Conservation (phyloP, 2,113 vertebrate genomes). For the Nycticebus coucang region DNA sequence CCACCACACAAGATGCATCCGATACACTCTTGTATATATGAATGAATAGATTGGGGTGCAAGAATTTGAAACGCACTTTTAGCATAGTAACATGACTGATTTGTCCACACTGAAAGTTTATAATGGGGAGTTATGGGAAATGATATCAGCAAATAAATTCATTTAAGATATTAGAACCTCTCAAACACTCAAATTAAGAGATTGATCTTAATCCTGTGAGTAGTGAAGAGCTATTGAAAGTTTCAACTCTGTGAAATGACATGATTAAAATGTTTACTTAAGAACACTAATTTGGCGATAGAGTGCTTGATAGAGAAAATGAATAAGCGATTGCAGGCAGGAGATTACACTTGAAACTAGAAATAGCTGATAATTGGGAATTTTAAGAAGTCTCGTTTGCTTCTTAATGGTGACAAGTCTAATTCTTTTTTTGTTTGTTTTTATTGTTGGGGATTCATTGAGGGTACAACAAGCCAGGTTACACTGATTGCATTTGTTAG, state of each 20-base stretch:
- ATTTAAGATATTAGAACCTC: conserved; percentile 30
- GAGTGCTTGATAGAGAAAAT: conserved; percentile 1
- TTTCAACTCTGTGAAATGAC: background rate
- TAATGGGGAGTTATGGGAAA: background rate
- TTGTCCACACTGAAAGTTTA: conserved; percentile 27
- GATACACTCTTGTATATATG: background rate
- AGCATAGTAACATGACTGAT: background rate
- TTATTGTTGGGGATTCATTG: too few relatives aligned
- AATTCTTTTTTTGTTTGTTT: too few relatives aligned
- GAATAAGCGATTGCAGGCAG: background rate
- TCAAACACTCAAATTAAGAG: background rate
- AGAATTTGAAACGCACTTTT: background rate
- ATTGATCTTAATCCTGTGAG: conserved; percentile 23
- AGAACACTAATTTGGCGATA: background rate
- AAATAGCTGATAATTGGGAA: background rate
- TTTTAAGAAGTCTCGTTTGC: background rate
- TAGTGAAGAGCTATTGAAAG: background rate
- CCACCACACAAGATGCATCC: background rate
- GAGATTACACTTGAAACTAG: background rate
- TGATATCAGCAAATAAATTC: background rate
- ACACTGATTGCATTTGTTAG: too few relatives aligned
- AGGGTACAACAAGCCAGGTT: too few relatives aligned
- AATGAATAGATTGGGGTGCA: background rate
- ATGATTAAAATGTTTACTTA: conserved; percentile 12
- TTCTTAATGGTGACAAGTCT: background rate